Base-by-base conservation (phyloP, 2,797 vertebrate species). In the Sternarchorhynchus goeldii region DNA sequence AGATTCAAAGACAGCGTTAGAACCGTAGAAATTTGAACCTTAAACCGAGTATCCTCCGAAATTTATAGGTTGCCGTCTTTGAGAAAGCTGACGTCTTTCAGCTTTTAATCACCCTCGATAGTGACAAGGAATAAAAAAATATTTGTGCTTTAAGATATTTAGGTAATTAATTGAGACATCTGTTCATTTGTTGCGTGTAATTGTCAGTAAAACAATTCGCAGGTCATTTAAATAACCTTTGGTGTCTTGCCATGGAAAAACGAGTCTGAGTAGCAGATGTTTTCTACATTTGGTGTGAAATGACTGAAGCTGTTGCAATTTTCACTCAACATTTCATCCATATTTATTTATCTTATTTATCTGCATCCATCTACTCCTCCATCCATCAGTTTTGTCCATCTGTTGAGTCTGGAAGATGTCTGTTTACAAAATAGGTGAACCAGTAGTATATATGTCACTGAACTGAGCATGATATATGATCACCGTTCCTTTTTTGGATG, bases 181-280 rank as follows among this genome's bases (percentile, higher is more conserved):
- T 72, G 79, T 81, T 79, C 65, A 70, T 82, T 85, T 75, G 55
- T 80, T 73, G 83, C 53, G 25, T 59, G 55, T 76, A 80, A 80
- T 82, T 81, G 82, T 70, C 67, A 77, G 66, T 79, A 73, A 75
- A 78, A 84, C 82, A 82, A 81, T 81, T 86, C 77, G n/a, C 82
- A 81, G 74, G 82, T 82, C 66, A 80, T 86, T 81, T 81, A 76
- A 81, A 83, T 81, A 84, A 81, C 83, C 72, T 79, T 82, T 81
- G 63, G 73, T 74, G 56, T 70, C 76, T 76, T 68, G 57, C 67
- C 73, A 62, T 17, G 21, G 14, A 39, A 64, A 78, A 82, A 76
- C 59, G 79, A 76, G 73, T 58, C 72, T 50, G 58, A 29, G 68
- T 64, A 82, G 70, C 85, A 86, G 81, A 86, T 86, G 85, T 84